Evolutionary conservation across 2,888 invertebrate species (phyloP), one percentile per base, ranked within the genome.

Genomic region (Cheilosia soror): DNA sequence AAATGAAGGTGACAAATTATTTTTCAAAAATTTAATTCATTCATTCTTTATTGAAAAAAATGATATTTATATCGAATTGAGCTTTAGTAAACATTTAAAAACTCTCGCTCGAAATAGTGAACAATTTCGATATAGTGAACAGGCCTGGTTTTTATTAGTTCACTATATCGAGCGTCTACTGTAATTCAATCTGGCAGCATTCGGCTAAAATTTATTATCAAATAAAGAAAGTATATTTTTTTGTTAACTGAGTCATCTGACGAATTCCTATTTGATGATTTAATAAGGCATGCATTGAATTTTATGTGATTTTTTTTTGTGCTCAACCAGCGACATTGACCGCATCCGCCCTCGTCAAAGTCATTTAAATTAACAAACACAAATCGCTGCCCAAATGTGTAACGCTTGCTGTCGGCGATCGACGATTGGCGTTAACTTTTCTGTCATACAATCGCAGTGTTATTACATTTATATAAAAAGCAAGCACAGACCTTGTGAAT

Each of bases 301-400:
- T 33, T 11, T 20, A 15, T 31, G 29, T 29, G 29, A 29, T 13
- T 13, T 5, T 57, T 69, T 47, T 71, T 62, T 40, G 4, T 11
- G 11, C 37, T 11, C 2, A 47, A 20, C 47, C 13, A 62, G 40
- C 40, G 53, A 62, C 62, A 72, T 53, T 72, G 72, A 72, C 62
- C 62, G 51, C 51, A 72, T 62, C 51, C 72, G 72, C 37, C 15
- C 27, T 60, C 49, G 27, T 29, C 62, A 60, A 72, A 62, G 53
- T 72, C 62, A 72, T 72, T 40, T 53, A 29, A 72, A 62, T 72
- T 51, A 53, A 37, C 37, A 72, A 53, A 53, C 62, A 62, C 62
- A 72, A 62, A 71, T 25, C 37, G 20, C 29, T 51, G 51, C n/a
- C 62, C 60, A 72, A 72, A 42, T 42, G 51, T 31, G 51, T 31